A percentile compares a stretch with the other conserved stretches of the same genome.
Evolutionary conservation across 2,113 vertebrate genomes (phyloP).

Genomic region (Rhinolophus sinicus): DNA sequence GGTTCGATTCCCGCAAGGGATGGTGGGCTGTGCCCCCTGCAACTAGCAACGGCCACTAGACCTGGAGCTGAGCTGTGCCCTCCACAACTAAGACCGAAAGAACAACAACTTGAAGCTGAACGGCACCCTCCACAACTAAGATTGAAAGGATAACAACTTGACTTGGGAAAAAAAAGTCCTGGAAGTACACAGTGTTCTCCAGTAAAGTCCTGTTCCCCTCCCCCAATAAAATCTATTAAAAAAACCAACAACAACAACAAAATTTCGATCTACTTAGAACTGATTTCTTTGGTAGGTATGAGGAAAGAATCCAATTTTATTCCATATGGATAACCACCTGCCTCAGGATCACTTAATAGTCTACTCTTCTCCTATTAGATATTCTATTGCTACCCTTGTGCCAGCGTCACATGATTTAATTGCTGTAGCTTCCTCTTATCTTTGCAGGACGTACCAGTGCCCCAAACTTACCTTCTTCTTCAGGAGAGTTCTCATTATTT

Average conservation of each 20-base stretch:
- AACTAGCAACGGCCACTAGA: no score
- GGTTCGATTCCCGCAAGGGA: no score
- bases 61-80: no score
- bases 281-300: not conserved
- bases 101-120: no score
- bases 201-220: no score
- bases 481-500: not conserved
- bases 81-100: no score
- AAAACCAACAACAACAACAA: not conserved
- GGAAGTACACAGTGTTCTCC: no score
- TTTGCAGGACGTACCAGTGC: not conserved
- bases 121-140: no score
- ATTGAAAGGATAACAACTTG: no score
- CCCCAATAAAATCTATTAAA: no score
- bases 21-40: no score
- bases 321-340: not conserved
- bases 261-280: slow-evolving; percentile 2
- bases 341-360: not conserved
- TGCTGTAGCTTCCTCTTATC: not conserved
- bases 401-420: not conserved
- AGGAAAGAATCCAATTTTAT: slow-evolving; percentile 11
- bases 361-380: not conserved
- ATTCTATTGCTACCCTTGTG: not conserved
- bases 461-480: not conserved
- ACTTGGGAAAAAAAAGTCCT: no score